These are phyloP conservation scores for Agonopterix alstromeriana DNA, from an alignment of 2,888 invertebrate species.

Conservation along the genomic window DNA sequence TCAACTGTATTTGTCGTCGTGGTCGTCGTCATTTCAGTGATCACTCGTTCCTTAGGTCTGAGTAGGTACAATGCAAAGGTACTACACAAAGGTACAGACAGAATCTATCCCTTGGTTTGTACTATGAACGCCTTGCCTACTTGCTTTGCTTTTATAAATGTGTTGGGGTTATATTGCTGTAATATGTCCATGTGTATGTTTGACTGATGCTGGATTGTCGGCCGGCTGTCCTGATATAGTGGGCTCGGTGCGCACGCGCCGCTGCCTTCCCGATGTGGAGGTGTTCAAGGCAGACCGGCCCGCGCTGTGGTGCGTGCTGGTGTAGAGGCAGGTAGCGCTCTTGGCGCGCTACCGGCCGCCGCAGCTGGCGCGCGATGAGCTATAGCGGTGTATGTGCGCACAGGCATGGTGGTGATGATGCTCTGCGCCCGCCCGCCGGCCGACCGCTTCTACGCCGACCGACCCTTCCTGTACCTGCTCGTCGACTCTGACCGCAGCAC, in stretches of 20 bases:
- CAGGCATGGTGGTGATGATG: constrained; percentile 48
- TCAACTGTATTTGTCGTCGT: too few relatives aligned
- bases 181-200: constrained; percentile 16
- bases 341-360: constrained; percentile 29
- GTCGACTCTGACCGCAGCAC: constrained; percentile 26
- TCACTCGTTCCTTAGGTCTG: too few relatives aligned
- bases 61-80: too few relatives aligned
- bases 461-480: constrained; percentile 59
- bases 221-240: constrained; percentile 30
- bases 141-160: neutral
- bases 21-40: too few relatives aligned
- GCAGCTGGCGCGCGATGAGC: constrained; percentile 28
- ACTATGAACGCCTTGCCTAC: neutral
- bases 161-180: constrained; percentile 9
- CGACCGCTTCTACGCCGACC: constrained; percentile 49
- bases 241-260: constrained; percentile 33
- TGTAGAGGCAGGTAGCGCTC: constrained; percentile 22
- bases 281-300: constrained; percentile 45
- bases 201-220: constrained; percentile 19
- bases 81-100: too few relatives aligned
- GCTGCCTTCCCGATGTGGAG: constrained; percentile 21
- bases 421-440: constrained; percentile 42
- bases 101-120: neutral
- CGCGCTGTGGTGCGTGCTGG: constrained; percentile 46
- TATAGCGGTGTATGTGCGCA: constrained; percentile 23